Evolutionary conservation across 1,140 invertebrate species (phyloP).

Genomic region (Odontomachus brunneus): DNA sequence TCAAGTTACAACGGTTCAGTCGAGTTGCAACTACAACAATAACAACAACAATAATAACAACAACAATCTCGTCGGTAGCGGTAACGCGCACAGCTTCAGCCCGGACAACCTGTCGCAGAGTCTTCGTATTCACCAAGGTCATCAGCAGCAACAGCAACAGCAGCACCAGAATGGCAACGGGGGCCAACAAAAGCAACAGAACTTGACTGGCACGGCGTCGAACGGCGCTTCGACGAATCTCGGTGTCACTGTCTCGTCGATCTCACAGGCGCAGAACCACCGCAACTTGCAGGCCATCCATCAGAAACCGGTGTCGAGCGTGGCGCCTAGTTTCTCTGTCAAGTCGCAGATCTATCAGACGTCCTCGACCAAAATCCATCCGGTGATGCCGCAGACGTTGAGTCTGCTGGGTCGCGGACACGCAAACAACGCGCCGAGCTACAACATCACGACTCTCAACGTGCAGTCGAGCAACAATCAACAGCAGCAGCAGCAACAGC

Average conservation of each 20-base stretch:
- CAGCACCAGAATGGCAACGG: conserved; percentile 65
- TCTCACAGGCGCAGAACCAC: conserved; percentile 74
- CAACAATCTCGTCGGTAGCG: conserved; percentile 76
- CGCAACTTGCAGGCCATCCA: conserved; percentile 79
- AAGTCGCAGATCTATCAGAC: conserved; percentile 92
- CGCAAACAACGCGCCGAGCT: conserved; percentile 81
- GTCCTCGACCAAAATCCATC: conserved; percentile 92
- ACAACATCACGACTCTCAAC: conserved; percentile 46
- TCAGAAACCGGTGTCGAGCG: conserved; percentile 92
- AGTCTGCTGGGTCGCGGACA: conserved; percentile 83
- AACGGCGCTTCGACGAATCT: conserved; percentile 68
- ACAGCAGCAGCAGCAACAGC: conserved; percentile 61
- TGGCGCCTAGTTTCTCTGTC: conserved; percentile 90
- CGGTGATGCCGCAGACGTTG: conserved; percentile 91
- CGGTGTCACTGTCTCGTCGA: conserved; percentile 67
- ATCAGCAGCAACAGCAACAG: conserved; percentile 73
- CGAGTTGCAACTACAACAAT: conserved; percentile 75
- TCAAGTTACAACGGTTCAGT: conserved; percentile 69
- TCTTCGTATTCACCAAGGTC: conserved; percentile 73
- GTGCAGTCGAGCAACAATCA: conserved; percentile 67
- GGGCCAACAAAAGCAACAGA: conserved; percentile 75
- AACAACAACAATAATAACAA: conserved; percentile 76
- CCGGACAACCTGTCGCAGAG: conserved; percentile 81
- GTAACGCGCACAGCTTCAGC: conserved; percentile 72
- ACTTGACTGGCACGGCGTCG: conserved; percentile 67